Conservation (phyloP, 2,113 vertebrate species). For the Channa maculata region DNA sequence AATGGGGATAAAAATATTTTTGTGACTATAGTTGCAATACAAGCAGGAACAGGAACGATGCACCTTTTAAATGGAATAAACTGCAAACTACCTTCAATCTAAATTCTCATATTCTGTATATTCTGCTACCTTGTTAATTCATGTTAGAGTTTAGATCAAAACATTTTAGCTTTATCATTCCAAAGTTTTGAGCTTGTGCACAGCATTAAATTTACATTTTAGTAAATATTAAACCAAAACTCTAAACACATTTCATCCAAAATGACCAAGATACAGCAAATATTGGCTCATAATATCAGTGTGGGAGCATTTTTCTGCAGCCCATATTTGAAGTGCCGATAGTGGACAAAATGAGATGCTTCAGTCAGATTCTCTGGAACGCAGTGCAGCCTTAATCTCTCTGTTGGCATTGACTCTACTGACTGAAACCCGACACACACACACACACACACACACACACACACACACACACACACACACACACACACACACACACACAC, state of each 20-base stretch:
- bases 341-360: constrained; percentile 46
- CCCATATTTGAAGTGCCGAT: constrained; percentile 61
- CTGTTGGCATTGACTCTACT: constrained; percentile 57
- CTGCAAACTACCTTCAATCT: too few relatives aligned
- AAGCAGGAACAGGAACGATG: neutral
- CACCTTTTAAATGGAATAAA: too few relatives aligned
- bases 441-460: constrained; percentile 28
- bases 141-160: too few relatives aligned
- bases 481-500: neutral
- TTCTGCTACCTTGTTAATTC: too few relatives aligned
- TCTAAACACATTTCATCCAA: too few relatives aligned
- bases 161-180: too few relatives aligned
- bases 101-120: too few relatives aligned
- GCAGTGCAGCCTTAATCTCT: constrained; percentile 55
- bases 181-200: too few relatives aligned
- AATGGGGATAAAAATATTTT: neutral
- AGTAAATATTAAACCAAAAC: too few relatives aligned
- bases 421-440: constrained; percentile 70
- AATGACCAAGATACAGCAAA: neutral
- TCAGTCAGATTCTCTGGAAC: constrained; percentile 62
- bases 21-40: neutral
- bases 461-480: constrained; percentile 32
- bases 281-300: constrained; percentile 10
- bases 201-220: neutral
- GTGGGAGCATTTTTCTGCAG: constrained; percentile 25